Evolutionary conservation across 2,113 vertebrate genomes (phyloP), one percentile per base, ranked within the genome.

Genomic region (Meles meles): DNA sequence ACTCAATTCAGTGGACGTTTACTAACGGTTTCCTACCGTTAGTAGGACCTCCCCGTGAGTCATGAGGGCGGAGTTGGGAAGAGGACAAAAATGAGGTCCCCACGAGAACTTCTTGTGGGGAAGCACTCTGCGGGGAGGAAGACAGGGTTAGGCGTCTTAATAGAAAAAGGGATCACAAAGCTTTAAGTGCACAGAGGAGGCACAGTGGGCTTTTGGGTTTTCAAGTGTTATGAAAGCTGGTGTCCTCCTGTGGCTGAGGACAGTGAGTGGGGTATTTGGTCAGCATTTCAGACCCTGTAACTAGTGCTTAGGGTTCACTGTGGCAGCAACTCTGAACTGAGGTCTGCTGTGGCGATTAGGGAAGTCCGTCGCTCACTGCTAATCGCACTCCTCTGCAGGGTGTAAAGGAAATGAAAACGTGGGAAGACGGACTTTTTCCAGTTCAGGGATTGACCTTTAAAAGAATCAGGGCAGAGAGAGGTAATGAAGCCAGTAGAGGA

Each of bases 381-480:
- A 88, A 96, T 93, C 88, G 93, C 90, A 52, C 57, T 90, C 42
- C 93, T 96, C 96, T 65, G 90, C 90, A 69, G 92, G 92, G 90
- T 55, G 76, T 79, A 49, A 92, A 57, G 91, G 96, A 96, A 88
- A 95, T 94, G 89, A 90, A 97, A 98, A 97, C 2, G n/a, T 69
- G 65, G 88, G 90, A 98, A 96, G 93, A 97, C 82, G 65, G 95
- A 96, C 90, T 93, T 95, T 97, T 95, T 96, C 71, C 94, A 95
- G 88, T 83, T 97, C 93, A 94, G 88, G 84, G 90, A 86, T 2
- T 97, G 97, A 97, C 97, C 96, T 98, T 97, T 97, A 92, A 96
- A 97, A 94, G 92, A 96, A 98, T 97, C 96, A 97, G 95, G 96
- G 94, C 92, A 93, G 87, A 96, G 69, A 94, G 81, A 96, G 93